Conservation (phyloP, 2,888 invertebrate species). For the Lasioglossum lativentre region DNA sequence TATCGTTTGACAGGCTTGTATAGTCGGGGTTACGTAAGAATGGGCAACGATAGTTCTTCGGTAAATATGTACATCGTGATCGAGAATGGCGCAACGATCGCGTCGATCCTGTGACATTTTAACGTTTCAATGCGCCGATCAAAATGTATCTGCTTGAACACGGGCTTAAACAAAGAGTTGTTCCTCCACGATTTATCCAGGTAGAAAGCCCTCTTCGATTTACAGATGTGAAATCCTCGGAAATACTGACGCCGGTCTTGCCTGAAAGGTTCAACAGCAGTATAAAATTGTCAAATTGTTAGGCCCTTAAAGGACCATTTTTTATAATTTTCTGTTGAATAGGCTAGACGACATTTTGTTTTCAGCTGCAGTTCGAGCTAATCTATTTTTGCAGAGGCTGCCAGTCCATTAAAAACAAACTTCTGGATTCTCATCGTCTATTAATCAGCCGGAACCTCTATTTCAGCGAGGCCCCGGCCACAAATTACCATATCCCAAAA, state of each 20-base stretch:
- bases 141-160: not conserved
- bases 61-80: constrained; percentile 17
- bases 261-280: not conserved
- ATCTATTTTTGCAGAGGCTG: not conserved
- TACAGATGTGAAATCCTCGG: too few relatives aligned
- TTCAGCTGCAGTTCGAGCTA: not conserved
- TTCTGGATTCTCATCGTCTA: constrained; percentile 11
- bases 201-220: not conserved
- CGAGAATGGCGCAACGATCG: constrained; percentile 16
- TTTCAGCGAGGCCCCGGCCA: not conserved
- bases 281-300: not conserved
- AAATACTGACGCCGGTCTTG: not conserved
- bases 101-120: constrained; percentile 24
- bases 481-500: constrained; percentile 2
- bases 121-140: not conserved
- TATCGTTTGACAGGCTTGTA: constrained; percentile 22
- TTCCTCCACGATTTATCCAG: not conserved
- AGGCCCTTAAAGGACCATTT: not conserved
- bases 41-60: constrained; percentile 51
- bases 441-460: not conserved
- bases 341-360: not conserved
- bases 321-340: not conserved
- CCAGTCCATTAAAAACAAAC: not conserved
- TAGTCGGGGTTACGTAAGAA: constrained; percentile 41
- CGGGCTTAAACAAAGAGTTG: not conserved